phyloP scores from a whole-genome alignment of 2,888 invertebrate species.

The Anticlea derivata region DNA sequence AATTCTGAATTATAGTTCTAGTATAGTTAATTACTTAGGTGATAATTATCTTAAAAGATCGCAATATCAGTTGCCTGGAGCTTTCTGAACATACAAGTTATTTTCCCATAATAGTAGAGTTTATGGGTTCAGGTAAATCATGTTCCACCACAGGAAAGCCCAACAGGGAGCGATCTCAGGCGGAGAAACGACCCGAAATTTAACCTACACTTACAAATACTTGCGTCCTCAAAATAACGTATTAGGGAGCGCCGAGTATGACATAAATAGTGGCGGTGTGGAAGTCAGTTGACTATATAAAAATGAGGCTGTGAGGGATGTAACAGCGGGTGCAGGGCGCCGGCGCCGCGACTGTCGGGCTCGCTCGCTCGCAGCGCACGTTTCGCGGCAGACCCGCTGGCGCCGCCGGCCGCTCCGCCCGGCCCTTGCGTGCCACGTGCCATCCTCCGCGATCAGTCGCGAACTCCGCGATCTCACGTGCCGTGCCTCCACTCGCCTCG shows the following conservation, averaged over 20 bases:
- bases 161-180: slow-evolving; percentile 62
- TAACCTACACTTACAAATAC: slow-evolving; percentile 70
- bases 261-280: slow-evolving; percentile 80
- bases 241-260: slow-evolving; percentile 78
- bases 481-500: slow-evolving; percentile 15
- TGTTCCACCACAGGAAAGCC: slow-evolving; percentile 46
- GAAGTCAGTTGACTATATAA: slow-evolving; percentile 83
- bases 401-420: slow-evolving; percentile 55
- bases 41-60: too few relatives aligned
- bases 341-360: slow-evolving; percentile 73
- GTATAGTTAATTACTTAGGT: too few relatives aligned
- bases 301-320: slow-evolving; percentile 77
- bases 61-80: neutral
- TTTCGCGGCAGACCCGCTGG: slow-evolving; percentile 73
- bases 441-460: slow-evolving; percentile 33
- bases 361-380: slow-evolving; percentile 51
- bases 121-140: slow-evolving; percentile 5
- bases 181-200: slow-evolving; percentile 57
- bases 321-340: slow-evolving; percentile 69
- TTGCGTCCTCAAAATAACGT: slow-evolving; percentile 75
- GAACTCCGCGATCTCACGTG: slow-evolving; percentile 44
- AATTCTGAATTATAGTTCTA: too few relatives aligned
- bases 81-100: neutral
- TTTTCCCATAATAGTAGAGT: neutral
- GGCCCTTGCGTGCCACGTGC: slow-evolving; percentile 29